A percentile compares a stretch with the other conserved stretches of the same genome.
phyloP scores from a whole-genome alignment of 2,888 invertebrate species.

The Dorcus parallelipipedus region DNA sequence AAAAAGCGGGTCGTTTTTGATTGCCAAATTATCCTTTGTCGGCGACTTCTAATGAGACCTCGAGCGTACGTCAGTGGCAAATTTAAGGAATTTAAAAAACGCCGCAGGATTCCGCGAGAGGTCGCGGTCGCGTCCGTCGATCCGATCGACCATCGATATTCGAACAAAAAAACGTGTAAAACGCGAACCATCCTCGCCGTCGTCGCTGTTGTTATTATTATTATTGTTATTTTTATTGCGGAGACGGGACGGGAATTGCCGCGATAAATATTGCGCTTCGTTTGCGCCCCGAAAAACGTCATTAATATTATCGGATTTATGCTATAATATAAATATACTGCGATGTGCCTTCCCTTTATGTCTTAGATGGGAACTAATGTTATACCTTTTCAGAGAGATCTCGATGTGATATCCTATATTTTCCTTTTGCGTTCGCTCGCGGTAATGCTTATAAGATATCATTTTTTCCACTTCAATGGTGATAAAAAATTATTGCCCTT shows the following conservation, averaged over 20 bases:
- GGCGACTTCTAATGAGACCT: constrained; percentile 40
- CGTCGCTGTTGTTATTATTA: too few species aligned
- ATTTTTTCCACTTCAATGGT: constrained; percentile 1
- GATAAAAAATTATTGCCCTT: constrained; percentile 1
- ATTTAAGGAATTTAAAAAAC: constrained; percentile 32
- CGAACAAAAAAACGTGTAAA: neutral
- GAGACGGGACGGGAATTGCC: too few species aligned
- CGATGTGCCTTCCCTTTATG: constrained; percentile 30
- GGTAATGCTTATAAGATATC: neutral
- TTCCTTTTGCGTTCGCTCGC: constrained; percentile 10
- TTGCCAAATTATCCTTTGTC: constrained; percentile 44
- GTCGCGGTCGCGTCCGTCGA: neutral
- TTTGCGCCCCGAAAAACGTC: constrained; percentile 3
- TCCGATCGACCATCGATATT: neutral
- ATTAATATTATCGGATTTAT: constrained; percentile 40
- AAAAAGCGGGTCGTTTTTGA: constrained; percentile 37
- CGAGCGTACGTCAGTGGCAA: constrained; percentile 40
- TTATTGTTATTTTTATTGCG: too few species aligned
- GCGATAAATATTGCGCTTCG: too few species aligned
- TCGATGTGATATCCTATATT: constrained; percentile 25
- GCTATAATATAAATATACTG: constrained; percentile 39
- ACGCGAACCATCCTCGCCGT: too few species aligned
- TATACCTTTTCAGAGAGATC: constrained; percentile 23
- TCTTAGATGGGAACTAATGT: constrained; percentile 31
- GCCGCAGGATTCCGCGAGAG: neutral